These are phyloP conservation scores for Nebria ingens DNA, from an alignment of 1,140 invertebrate species.

Conservation along the genomic window DNA sequence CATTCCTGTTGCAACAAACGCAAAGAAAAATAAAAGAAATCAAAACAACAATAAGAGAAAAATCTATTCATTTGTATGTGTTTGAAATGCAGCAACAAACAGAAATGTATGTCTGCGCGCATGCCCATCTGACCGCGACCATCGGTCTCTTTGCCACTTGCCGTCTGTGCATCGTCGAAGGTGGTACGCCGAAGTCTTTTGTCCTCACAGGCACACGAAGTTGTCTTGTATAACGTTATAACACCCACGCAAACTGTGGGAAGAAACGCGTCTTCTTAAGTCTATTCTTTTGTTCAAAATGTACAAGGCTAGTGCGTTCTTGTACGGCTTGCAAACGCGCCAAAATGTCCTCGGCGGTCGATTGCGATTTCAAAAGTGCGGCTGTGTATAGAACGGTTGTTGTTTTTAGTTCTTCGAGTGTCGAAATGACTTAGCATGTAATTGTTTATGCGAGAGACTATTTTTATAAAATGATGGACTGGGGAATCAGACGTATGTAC, in stretches of 20 bases:
- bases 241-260: neutral
- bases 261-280: neutral
- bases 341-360: neutral
- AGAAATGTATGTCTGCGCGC: neutral
- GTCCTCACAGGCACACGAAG: neutral
- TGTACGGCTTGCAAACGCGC: neutral
- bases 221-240: neutral
- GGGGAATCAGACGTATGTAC: slow-evolving; percentile 69
- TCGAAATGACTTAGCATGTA: neutral
- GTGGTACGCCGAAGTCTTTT: slow-evolving; percentile 7
- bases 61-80: neutral
- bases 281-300: slow-evolving; percentile 1
- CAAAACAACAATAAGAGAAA: neutral
- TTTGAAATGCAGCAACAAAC: neutral
- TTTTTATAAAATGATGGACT: slow-evolving; percentile 53
- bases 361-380: neutral
- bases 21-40: neutral
- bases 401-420: neutral
- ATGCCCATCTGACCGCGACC: slow-evolving; percentile 3
- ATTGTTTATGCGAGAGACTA: neutral
- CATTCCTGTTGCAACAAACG: neutral
- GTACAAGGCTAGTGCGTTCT: neutral
- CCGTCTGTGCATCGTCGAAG: slow-evolving; percentile 11
- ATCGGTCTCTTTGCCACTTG: slow-evolving; percentile 14
- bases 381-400: neutral